Percentiles rank a stretch among this genome's conserved stretches.
Conservation (phyloP, 2,113 vertebrate species). For the Odocoileus virginianus region DNA sequence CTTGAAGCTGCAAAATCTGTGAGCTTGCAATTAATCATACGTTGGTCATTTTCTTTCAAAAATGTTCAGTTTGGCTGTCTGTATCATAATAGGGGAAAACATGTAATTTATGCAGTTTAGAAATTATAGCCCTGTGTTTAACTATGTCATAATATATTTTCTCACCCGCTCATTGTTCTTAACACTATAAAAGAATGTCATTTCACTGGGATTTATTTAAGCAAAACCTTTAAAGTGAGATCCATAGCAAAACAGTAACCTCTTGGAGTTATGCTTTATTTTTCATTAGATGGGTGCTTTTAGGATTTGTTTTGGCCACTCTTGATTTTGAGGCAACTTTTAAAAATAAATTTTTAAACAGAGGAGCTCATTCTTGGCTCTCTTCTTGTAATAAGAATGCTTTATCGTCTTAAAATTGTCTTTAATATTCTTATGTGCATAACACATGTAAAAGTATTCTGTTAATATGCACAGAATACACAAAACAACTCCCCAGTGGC, state of each 20-base stretch:
- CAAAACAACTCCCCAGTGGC: conserved; percentile 49
- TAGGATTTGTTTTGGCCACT: conserved; percentile 57
- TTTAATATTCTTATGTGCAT: conserved; percentile 59
- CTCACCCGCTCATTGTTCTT: conserved; percentile 73
- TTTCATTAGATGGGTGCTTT: conserved; percentile 48
- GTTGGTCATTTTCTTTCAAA: conserved; percentile 72
- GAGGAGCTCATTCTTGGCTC: conserved; percentile 1
- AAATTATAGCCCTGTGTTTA: conserved; percentile 83
- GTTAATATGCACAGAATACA: conserved; percentile 66
- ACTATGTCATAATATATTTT: conserved; percentile 78
- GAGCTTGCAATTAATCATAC: conserved; percentile 85
- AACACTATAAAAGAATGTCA: conserved; percentile 38
- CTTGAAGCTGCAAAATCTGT: conserved; percentile 87
- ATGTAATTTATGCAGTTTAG: conserved; percentile 85
- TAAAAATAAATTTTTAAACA: conserved; percentile 39
- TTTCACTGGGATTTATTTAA: conserved; percentile 68
- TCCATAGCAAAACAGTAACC: conserved; percentile 16
- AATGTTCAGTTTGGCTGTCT: conserved; percentile 80
- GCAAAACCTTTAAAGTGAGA: conserved; percentile 19
- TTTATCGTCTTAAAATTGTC: conserved; percentile 52
- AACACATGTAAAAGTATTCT: conserved; percentile 61
- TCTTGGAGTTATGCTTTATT: background rate
- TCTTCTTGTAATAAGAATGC: conserved; percentile 24
- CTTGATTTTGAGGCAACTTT: conserved; percentile 40
- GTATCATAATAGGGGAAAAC: conserved; percentile 83